Percentiles rank a stretch among this genome's conserved stretches.
phyloP scores from a whole-genome alignment of 2,113 vertebrate genomes.

The Shinisaurus crocodilurus region DNA sequence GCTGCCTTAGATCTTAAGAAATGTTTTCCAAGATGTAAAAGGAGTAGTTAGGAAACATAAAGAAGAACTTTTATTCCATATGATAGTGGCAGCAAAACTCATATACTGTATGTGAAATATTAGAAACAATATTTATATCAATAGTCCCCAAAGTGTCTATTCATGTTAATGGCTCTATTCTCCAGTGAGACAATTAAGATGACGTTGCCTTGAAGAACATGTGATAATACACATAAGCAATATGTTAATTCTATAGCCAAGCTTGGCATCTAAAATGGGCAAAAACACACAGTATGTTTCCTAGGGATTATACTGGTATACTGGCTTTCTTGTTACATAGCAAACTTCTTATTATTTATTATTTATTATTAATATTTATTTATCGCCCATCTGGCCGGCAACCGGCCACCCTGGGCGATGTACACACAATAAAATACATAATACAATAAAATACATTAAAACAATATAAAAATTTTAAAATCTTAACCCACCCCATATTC shows the following conservation, averaged over 20 bases:
- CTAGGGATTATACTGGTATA: not conserved
- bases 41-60: not conserved
- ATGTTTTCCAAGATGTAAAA: not conserved
- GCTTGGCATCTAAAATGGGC: not conserved
- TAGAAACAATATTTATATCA: not conserved
- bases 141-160: not conserved
- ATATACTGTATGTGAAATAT: too few species aligned
- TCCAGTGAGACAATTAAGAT: not conserved
- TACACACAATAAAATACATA: too few species aligned
- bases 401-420: too few species aligned
- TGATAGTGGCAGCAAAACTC: not conserved
- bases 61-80: not conserved
- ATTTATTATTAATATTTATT: too few species aligned
- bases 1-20: not conserved
- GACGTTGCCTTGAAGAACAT: conserved; percentile 6
- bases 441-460: too few species aligned
- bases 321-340: not conserved
- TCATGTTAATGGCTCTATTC: not conserved
- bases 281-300: not conserved
- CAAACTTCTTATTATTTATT: too few species aligned
- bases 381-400: too few species aligned
- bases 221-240: not conserved
- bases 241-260: not conserved
- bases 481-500: too few species aligned
- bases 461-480: too few species aligned